Percentiles rank a stretch among this genome's conserved stretches.
These are phyloP conservation scores for Polyploca ridens DNA, from an alignment of 2,888 invertebrate species.

Conservation along the genomic window DNA sequence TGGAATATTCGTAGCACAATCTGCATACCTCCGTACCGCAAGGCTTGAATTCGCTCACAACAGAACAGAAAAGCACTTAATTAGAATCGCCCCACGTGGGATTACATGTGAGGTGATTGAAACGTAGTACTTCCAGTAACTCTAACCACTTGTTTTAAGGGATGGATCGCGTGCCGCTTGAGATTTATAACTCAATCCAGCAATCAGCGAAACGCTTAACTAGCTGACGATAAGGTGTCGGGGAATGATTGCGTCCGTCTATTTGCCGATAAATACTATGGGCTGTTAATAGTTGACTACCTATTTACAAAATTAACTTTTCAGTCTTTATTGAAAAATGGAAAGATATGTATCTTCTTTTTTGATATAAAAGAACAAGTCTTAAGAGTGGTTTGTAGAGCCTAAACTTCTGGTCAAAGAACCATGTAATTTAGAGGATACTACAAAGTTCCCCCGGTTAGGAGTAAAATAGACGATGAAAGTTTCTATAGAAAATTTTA, in stretches of 20 bases:
- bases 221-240: slow-evolving; percentile 80
- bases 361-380: too few species aligned
- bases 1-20: not conserved
- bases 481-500: too few species aligned
- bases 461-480: too few species aligned
- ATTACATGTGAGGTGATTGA: slow-evolving; percentile 21
- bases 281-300: slow-evolving; percentile 28
- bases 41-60: not conserved
- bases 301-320: not conserved
- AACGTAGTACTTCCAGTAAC: slow-evolving; percentile 39
- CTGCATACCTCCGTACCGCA: not conserved
- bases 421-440: too few species aligned
- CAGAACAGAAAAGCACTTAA: slow-evolving; percentile 12
- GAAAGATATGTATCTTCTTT: too few species aligned
- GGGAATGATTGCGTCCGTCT: slow-evolving; percentile 69
- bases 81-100: slow-evolving; percentile 13
- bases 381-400: too few species aligned
- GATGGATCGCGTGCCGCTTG: slow-evolving; percentile 74
- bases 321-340: not conserved
- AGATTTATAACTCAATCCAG: slow-evolving; percentile 82
- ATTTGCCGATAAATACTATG: slow-evolving; percentile 46
- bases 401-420: too few species aligned
- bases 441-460: too few species aligned
- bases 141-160: slow-evolving; percentile 51
- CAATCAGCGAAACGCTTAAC: slow-evolving; percentile 82